Percentiles rank a stretch among this genome's conserved stretches.
phyloP scores from a whole-genome alignment of 2,113 vertebrate genomes.

The Chaetorhynchus papuensis region DNA sequence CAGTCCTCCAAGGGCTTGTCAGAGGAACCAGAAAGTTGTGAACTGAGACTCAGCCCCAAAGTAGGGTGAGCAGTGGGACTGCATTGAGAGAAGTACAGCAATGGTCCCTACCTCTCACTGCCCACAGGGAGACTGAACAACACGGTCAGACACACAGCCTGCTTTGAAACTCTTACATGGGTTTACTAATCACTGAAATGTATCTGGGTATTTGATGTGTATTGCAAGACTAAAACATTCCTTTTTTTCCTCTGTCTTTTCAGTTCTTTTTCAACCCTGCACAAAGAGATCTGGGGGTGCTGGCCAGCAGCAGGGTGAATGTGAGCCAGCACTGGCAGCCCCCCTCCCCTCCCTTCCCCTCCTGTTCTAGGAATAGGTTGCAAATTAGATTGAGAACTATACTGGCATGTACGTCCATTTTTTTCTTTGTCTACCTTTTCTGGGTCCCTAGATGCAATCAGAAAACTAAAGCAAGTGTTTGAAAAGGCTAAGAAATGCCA shows the following conservation, averaged over 20 bases:
- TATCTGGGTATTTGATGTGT: not conserved
- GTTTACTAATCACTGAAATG: not conserved
- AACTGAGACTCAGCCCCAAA: not conserved
- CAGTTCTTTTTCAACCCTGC: not conserved
- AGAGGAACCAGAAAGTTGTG: not conserved
- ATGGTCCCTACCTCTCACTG: too few species aligned
- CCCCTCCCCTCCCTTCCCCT: not conserved
- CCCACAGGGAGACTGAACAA: not conserved
- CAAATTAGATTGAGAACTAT: not conserved
- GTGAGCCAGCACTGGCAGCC: not conserved
- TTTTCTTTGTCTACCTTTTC: not conserved
- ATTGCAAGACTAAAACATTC: not conserved
- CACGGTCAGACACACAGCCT: not conserved
- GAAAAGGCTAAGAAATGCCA: not conserved
- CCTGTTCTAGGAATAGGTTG: not conserved
- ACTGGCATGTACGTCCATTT: not conserved
- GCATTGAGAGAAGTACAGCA: not conserved
- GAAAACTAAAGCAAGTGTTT: not conserved
- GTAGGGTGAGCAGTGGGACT: not conserved
- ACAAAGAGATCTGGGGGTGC: not conserved
- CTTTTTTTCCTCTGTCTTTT: not conserved
- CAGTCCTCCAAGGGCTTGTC: not conserved
- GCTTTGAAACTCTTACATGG: not conserved
- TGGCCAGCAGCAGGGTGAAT: not conserved
- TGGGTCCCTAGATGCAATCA: not conserved